Percentiles rank a stretch among this genome's conserved stretches.
Conservation (phyloP, 2,888 invertebrate species). For the Masnerella sp. region DNA sequence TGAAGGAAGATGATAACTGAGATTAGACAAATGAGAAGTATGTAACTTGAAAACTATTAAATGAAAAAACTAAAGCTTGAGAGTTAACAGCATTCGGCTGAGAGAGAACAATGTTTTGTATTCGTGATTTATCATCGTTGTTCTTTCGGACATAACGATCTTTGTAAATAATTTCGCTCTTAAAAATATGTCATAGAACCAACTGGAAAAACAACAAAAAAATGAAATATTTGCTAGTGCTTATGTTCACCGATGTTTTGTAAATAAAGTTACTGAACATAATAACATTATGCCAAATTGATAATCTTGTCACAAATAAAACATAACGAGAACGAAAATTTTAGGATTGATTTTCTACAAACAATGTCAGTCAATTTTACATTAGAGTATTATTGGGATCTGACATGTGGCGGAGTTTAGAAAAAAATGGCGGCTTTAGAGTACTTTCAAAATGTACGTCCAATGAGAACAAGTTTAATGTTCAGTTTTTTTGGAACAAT, state of each 20-base stretch:
- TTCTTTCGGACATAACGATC: conserved; percentile 41
- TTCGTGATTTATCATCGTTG: conserved; percentile 41
- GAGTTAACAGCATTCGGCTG: conserved; percentile 27
- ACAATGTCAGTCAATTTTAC: too few species aligned
- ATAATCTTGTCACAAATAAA: conserved; percentile 60
- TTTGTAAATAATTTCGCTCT: conserved; percentile 56
- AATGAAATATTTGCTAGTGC: conserved; percentile 52
- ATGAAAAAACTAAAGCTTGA: conserved; percentile 27
- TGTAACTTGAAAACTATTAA: conserved; percentile 24
- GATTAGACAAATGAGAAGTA: conserved; percentile 16
- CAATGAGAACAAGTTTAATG: too few species aligned
- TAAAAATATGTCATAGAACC: conserved; percentile 26
- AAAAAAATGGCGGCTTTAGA: too few species aligned
- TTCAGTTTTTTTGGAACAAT: too few species aligned
- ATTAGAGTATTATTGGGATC: too few species aligned
- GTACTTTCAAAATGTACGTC: too few species aligned
- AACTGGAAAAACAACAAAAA: conserved; percentile 27
- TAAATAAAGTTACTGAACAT: conserved; percentile 60
- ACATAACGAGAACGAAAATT: conserved; percentile 48
- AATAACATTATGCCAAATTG: conserved; percentile 57
- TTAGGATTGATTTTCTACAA: conserved; percentile 6
- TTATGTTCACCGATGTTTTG: conserved; percentile 59
- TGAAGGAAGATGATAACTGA: conserved; percentile 19
- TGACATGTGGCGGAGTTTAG: too few species aligned
- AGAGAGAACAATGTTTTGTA: conserved; percentile 47